phyloP scores from a whole-genome alignment of 2,888 invertebrate genomes.

The Polydrusus cervinus region DNA sequence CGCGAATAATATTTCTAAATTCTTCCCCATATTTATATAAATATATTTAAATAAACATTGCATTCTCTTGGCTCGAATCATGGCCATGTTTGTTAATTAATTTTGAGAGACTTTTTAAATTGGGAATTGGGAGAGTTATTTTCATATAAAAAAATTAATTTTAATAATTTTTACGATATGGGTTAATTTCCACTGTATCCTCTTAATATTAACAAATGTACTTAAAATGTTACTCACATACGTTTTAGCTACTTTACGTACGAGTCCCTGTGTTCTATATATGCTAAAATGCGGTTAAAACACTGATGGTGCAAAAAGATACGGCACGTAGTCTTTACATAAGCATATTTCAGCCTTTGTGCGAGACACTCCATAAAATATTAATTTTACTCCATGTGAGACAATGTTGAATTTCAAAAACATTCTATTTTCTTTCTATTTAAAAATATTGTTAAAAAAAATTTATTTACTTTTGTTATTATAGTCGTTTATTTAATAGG shows the following conservation, averaged over 20 bases:
- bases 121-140: too few relatives aligned
- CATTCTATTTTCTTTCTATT: neutral
- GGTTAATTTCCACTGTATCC: neutral
- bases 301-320: constrained; percentile 47
- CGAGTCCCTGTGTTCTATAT: constrained; percentile 14
- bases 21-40: too few relatives aligned
- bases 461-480: too few relatives aligned
- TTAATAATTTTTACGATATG: too few relatives aligned
- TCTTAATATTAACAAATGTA: neutral
- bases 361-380: constrained; percentile 24
- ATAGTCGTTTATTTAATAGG: too few relatives aligned
- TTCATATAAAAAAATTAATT: too few relatives aligned
- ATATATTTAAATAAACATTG: too few relatives aligned
- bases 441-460: neutral
- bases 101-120: too few relatives aligned
- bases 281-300: constrained; percentile 36
- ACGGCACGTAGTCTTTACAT: constrained; percentile 45
- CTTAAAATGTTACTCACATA: constrained; percentile 2
- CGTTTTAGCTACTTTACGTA: neutral
- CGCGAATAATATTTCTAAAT: too few relatives aligned
- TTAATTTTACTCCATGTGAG: constrained; percentile 23
- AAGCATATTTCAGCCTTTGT: constrained; percentile 47
- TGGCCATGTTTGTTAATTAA: too few relatives aligned
- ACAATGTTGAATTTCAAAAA: constrained; percentile 1
- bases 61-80: too few relatives aligned